Evolutionary conservation across 2,888 invertebrate genomes (phyloP).

Genomic region (Smittia sp.): DNA sequence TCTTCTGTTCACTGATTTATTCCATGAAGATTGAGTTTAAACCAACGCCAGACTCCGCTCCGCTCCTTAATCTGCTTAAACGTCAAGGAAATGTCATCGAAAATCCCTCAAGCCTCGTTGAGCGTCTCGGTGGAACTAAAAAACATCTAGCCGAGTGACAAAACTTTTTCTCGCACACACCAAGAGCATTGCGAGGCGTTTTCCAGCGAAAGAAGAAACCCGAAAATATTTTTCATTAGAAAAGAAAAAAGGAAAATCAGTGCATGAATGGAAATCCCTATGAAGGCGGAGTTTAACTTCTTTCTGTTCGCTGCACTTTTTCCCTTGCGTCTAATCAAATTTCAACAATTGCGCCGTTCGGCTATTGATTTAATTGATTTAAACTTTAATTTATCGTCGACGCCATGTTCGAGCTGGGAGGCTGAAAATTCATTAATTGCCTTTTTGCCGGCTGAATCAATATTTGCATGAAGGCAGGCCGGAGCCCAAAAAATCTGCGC

Average conservation of each 20-base stretch:
- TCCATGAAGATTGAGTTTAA: slow-evolving; percentile 19
- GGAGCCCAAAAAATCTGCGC: not conserved
- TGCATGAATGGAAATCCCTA: not conserved
- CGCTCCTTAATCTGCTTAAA: not conserved
- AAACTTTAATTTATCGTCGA: not conserved
- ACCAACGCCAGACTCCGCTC: slow-evolving; percentile 1
- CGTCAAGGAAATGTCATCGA: not conserved
- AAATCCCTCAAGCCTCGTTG: slow-evolving; percentile 29
- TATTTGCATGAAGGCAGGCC: not conserved
- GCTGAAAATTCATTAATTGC: slow-evolving; percentile 6
- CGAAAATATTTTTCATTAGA: slow-evolving; percentile 37
- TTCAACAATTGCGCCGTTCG: not conserved
- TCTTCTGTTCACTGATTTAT: slow-evolving; percentile 13
- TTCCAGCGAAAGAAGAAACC: slow-evolving; percentile 35
- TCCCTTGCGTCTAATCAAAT: not conserved
- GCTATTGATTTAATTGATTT: not conserved
- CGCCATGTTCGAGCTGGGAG: not conserved
- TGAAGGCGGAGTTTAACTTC: slow-evolving; percentile 4
- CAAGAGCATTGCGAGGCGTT: slow-evolving; percentile 37
- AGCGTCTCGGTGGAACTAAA: slow-evolving; percentile 35
- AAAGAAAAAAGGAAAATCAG: slow-evolving; percentile 15
- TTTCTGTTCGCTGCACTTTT: not conserved
- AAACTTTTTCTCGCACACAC: slow-evolving; percentile 19
- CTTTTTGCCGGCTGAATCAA: not conserved
- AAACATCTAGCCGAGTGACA: slow-evolving; percentile 26